Evolutionary conservation across 2,113 vertebrate species (phyloP), one percentile per base, ranked within the genome.

Genomic region (Amia ocellicauda): DNA sequence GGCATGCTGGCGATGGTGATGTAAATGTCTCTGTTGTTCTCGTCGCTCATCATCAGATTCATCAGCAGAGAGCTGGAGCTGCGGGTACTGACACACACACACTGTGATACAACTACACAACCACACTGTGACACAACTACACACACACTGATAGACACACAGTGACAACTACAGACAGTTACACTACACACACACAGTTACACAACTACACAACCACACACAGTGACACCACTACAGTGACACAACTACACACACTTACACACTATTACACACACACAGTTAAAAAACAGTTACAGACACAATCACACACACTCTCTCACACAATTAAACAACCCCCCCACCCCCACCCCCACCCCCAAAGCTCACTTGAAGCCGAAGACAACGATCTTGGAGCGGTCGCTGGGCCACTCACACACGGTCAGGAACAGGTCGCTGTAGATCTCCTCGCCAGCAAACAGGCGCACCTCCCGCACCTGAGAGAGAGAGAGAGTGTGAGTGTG

Each of bases 291-390:
- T n/a, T n/a, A n/a, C n/a, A n/a, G 4, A 17, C 4, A 49, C 45
- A 49, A 17, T 10, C 9, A 49, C 7, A n/a, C 20, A n/a, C 19
- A 58, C 4, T 2, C 20, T 23, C 11, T 26, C 24, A 9, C 31
- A 36, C 31, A 36, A 36, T 11, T 7, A 5, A 5, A 36, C 31
- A 36, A 42, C 3, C 24, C 20, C 42, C 27, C 29, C 13, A 11
- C 13, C 58, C n/a, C 29, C 13, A 11, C 13, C 58, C n/a, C 3
- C 17, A 4, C 1, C 16, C 26, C 26, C 24, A 56, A 56, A 28
- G 27, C 93, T 89, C 80, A 96, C 94, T 95, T 97, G 83, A 95
- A 95, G 66, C 94, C 94, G 41, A 96, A 97, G 73, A 96, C 90
- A 58, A 96, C 91, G 64, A 96, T 91, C 77, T 95, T 96, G 63